Conservation (phyloP, 2,113 vertebrate species). For the Campylomormyrus numenius region DNA sequence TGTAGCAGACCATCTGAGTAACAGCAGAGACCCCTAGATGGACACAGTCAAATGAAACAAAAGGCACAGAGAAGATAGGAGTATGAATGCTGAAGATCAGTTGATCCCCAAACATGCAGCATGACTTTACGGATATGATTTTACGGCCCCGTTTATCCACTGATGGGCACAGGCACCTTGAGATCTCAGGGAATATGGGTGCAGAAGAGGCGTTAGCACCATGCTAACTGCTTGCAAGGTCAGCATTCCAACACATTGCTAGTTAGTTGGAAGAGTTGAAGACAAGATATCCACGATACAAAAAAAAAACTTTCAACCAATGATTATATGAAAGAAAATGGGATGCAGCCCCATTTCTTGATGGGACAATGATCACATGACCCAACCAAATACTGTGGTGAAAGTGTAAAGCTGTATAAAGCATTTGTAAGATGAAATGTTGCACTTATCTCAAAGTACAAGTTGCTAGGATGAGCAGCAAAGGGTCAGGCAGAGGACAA, state of each 20-base stretch:
- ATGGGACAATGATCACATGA: neutral
- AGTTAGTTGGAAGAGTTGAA: neutral
- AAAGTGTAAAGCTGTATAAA: neutral
- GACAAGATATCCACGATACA: neutral
- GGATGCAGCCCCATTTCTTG: neutral
- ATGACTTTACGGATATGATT: neutral
- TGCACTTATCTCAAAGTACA: neutral
- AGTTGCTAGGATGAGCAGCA: neutral
- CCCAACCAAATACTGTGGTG: neutral
- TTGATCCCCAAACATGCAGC: neutral
- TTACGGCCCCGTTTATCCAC: neutral
- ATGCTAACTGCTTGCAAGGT: neutral
- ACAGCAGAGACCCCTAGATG: neutral
- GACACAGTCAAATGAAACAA: neutral
- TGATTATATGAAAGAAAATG: neutral
- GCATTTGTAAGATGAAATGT: neutral
- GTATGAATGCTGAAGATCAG: neutral
- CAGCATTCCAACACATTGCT: neutral
- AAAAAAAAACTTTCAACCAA: neutral
- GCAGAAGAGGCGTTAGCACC: neutral
- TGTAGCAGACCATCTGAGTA: neutral
- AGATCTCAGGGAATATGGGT: neutral
- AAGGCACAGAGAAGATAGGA: neutral
- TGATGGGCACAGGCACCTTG: neutral
- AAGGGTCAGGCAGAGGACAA: constrained; percentile 17